Evolutionary conservation across 2,888 invertebrate species (phyloP).

Genomic region (Taphrorychus bicolor): DNA sequence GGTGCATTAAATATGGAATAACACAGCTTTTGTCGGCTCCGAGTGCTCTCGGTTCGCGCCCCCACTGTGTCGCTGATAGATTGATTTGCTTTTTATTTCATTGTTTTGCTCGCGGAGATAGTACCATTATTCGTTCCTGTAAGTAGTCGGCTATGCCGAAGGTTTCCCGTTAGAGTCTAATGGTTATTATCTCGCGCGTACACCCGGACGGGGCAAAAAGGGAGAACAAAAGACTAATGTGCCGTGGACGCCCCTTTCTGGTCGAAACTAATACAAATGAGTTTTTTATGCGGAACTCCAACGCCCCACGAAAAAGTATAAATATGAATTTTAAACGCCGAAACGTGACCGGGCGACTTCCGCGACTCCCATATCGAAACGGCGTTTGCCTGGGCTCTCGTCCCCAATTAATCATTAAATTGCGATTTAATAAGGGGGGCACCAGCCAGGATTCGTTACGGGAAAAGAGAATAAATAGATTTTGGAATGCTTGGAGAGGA

Average conservation of each 20-base stretch:
- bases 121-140: not conserved
- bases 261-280: slow-evolving; percentile 28
- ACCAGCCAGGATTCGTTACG: slow-evolving; percentile 34
- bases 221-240: not conserved
- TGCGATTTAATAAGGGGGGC: slow-evolving; percentile 35
- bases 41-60: slow-evolving; percentile 51
- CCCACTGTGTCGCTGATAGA: slow-evolving; percentile 57
- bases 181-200: not conserved
- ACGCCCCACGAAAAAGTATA: slow-evolving; percentile 17
- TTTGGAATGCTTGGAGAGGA: too few species aligned
- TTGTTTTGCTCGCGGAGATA: slow-evolving; percentile 7
- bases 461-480: not conserved
- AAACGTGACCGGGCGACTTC: slow-evolving; percentile 37
- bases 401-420: slow-evolving; percentile 39
- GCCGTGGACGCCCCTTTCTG: slow-evolving; percentile 12
- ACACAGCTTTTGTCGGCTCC: slow-evolving; percentile 59
- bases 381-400: slow-evolving; percentile 1
- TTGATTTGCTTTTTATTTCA: slow-evolving; percentile 57
- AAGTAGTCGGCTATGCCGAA: not conserved
- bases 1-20: slow-evolving; percentile 56
- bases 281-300: slow-evolving; percentile 22
- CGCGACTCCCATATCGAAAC: slow-evolving; percentile 37
- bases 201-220: not conserved
- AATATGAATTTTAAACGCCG: slow-evolving; percentile 41
- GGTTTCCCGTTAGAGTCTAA: too few species aligned